These are phyloP conservation scores for Malurus elegans DNA, from an alignment of 2,113 vertebrate species.

Conservation along the genomic window DNA sequence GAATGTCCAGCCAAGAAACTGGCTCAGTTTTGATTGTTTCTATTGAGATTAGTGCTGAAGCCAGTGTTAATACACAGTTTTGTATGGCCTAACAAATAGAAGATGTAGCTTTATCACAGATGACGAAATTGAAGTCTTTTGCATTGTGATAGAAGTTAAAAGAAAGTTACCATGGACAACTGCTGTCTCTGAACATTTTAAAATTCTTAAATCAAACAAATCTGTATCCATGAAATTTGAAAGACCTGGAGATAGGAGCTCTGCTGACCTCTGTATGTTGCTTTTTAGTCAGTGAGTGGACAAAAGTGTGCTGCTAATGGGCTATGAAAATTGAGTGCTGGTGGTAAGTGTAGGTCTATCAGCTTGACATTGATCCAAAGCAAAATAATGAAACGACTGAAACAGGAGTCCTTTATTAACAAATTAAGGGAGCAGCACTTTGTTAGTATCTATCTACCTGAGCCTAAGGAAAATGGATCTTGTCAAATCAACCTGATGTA, in stretches of 20 bases:
- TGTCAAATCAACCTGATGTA: neutral
- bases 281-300: neutral
- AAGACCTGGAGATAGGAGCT: neutral
- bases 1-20: neutral
- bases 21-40: neutral
- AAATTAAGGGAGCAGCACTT: neutral
- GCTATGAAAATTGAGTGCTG: neutral
- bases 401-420: neutral
- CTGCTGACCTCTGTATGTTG: neutral
- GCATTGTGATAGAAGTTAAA: neutral
- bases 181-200: neutral
- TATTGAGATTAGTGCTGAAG: neutral
- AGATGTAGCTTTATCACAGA: neutral
- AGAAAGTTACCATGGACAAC: neutral
- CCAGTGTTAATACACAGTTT: neutral
- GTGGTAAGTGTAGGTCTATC: neutral
- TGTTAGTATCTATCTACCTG: neutral
- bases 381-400: neutral
- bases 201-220: neutral
- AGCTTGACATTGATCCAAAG: neutral
- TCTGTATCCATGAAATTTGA: fast-evolving
- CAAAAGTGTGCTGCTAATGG: neutral
- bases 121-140: neutral
- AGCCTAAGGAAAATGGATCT: neutral
- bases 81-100: neutral